phyloP scores from a whole-genome alignment of 2,797 vertebrate species.

The Pterois miles region DNA sequence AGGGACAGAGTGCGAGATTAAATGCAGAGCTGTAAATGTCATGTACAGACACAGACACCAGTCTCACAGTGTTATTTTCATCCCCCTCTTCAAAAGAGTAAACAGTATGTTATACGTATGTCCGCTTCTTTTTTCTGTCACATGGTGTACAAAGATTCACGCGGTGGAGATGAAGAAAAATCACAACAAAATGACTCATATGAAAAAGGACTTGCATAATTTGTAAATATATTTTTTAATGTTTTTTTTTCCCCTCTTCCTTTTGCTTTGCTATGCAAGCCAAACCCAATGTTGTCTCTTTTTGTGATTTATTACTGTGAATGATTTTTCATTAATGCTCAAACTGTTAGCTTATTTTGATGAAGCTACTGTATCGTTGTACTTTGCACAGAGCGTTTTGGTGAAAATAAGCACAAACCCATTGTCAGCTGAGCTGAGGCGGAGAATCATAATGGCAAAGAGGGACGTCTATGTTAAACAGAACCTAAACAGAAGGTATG shows the following conservation, averaged over 20 bases:
- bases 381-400: slow-evolving; percentile 97
- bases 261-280: slow-evolving; percentile 99
- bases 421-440: slow-evolving; percentile 90
- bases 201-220: slow-evolving; percentile 90
- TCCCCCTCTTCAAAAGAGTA: slow-evolving; percentile 81
- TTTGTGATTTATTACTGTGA: slow-evolving; percentile 96
- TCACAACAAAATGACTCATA: slow-evolving; percentile 77
- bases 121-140: slow-evolving; percentile 76
- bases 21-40: slow-evolving; percentile 92
- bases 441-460: slow-evolving; percentile 76
- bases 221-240: slow-evolving; percentile 95
- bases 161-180: slow-evolving; percentile 62
- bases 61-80: slow-evolving; percentile 87
- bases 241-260: slow-evolving; percentile 87
- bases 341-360: slow-evolving; percentile 78
- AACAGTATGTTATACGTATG: slow-evolving; percentile 79
- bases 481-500: slow-evolving; percentile 61
- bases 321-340: slow-evolving; percentile 87
- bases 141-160: slow-evolving; percentile 74
- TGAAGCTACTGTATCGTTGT: slow-evolving; percentile 83
- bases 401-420: slow-evolving; percentile 99
- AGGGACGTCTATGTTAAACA: slow-evolving; percentile 64
- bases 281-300: slow-evolving; percentile 90
- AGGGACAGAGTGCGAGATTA: slow-evolving; percentile 47
- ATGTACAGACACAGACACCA: slow-evolving; percentile 97